These are phyloP conservation scores for Anastrepha obliqua DNA, from an alignment of 1,140 invertebrate genomes.

Conservation along the genomic window DNA sequence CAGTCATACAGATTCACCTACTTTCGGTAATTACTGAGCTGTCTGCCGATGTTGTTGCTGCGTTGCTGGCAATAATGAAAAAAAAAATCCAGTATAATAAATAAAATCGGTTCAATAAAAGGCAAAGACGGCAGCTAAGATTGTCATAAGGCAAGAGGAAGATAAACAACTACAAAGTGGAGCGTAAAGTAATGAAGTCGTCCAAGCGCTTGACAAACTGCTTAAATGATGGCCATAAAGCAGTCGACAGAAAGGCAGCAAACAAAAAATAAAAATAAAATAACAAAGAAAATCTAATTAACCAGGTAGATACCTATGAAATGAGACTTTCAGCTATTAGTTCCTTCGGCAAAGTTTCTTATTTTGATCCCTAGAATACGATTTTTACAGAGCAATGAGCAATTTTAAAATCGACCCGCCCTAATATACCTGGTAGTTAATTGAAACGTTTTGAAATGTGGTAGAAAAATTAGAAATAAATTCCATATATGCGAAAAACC, in stretches of 20 bases:
- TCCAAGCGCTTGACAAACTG: background rate
- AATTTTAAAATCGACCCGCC: too few species aligned
- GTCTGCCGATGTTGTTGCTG: background rate
- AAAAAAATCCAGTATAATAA: background rate
- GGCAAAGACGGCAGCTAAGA: background rate
- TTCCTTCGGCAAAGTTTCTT: too few species aligned
- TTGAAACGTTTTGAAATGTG: too few species aligned
- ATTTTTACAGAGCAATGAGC: too few species aligned
- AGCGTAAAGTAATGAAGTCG: background rate
- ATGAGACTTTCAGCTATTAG: too few species aligned
- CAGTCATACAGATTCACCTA: constrained; percentile 10
- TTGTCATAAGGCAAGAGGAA: background rate
- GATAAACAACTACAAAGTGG: background rate
- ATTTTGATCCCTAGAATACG: too few species aligned
- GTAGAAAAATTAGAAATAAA: too few species aligned
- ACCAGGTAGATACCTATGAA: too few species aligned
- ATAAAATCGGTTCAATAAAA: constrained; percentile 5
- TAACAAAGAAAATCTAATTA: too few species aligned
- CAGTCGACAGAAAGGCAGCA: background rate
- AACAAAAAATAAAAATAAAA: too few species aligned
- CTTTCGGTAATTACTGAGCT: constrained; percentile 10
- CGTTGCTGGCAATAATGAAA: background rate
- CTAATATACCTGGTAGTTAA: too few species aligned
- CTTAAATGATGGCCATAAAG: background rate
- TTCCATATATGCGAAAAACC: too few species aligned